Conservation (phyloP, 2,113 vertebrate genomes). For the Pseudolaguvia tuberculata region DNA sequence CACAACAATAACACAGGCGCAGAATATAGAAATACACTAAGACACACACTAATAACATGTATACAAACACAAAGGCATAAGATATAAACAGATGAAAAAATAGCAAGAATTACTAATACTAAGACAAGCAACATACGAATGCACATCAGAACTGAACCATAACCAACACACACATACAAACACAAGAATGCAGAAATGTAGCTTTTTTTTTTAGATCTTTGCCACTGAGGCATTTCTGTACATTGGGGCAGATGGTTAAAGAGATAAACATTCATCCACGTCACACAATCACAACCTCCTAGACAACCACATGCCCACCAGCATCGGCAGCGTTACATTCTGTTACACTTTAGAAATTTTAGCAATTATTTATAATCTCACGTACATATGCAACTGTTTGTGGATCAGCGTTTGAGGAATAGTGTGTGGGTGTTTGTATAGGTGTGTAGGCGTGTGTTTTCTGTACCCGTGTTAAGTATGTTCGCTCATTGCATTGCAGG, state of each 20-base stretch:
- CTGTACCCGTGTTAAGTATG: background rate
- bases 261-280: background rate
- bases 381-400: background rate
- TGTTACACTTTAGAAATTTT: no score
- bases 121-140: background rate
- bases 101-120: background rate
- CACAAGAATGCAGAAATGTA: slow-evolving; percentile 12
- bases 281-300: background rate
- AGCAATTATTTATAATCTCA: background rate
- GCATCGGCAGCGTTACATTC: background rate
- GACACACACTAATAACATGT: no score
- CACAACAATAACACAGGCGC: no score
- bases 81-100: background rate
- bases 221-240: background rate
- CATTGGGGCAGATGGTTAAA: slow-evolving; percentile 2
- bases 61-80: no score
- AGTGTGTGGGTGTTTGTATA: slow-evolving; percentile 13
- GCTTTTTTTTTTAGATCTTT: background rate
- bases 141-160: background rate
- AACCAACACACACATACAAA: background rate
- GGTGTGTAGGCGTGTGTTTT: slow-evolving; percentile 6
- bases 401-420: background rate
- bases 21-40: no score
- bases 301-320: background rate
- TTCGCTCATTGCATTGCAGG: slow-evolving; percentile 50